A percentile compares a stretch with the other conserved stretches of the same genome.
Conservation (phyloP, 2,113 vertebrate genomes). For the Seriola rivoliana region DNA sequence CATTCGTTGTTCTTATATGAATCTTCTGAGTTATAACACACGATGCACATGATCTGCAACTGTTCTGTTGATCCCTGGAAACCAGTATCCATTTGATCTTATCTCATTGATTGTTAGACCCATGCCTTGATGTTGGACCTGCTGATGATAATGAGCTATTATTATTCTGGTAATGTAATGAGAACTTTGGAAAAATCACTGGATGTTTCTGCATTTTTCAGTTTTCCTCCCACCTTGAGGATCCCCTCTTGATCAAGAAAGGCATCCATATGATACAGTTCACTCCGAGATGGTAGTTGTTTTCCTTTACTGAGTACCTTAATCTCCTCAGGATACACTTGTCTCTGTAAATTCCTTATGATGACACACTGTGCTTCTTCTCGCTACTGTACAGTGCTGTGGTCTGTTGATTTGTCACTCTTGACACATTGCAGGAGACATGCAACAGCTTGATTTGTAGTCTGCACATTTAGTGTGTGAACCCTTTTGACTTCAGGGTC, state of each 20-base stretch:
- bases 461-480: neutral
- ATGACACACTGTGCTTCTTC: neutral
- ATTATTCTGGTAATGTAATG: neutral
- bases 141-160: neutral
- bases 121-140: conserved; percentile 20
- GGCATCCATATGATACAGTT: neutral
- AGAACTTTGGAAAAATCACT: neutral
- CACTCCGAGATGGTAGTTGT: too few relatives aligned
- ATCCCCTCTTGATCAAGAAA: conserved; percentile 13
- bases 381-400: conserved; percentile 6
- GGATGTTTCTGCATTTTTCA: conserved; percentile 14
- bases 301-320: neutral
- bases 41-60: too few relatives aligned
- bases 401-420: neutral
- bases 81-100: conserved; percentile 20
- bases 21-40: too few relatives aligned
- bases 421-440: neutral
- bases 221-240: conserved; percentile 30
- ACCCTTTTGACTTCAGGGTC: conserved; percentile 4
- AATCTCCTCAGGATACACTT: neutral
- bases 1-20: too few relatives aligned
- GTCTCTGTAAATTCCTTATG: neutral
- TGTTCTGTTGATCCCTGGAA: neutral
- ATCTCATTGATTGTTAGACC: neutral
- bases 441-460: neutral